Conservation (phyloP, 1,140 invertebrate genomes). For the Phortica variegata region DNA sequence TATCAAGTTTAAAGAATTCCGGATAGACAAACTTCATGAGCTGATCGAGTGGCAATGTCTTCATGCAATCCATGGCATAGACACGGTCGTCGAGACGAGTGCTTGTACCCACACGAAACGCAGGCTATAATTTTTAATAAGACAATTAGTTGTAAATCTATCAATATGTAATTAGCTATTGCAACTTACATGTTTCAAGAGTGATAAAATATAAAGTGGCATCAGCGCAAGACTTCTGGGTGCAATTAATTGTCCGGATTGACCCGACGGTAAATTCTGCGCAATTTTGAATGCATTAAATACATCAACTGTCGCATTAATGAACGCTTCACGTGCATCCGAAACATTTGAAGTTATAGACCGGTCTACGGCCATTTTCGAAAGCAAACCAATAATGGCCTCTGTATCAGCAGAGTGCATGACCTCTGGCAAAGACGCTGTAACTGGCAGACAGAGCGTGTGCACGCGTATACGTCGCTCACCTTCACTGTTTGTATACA, state of each 20-base stretch:
- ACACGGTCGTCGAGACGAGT: conserved; percentile 92
- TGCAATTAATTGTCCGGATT: conserved; percentile 67
- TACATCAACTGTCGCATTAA: conserved; percentile 92
- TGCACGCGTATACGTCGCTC: conserved; percentile 97
- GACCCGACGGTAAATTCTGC: conserved; percentile 65
- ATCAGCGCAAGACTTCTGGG: conserved; percentile 76
- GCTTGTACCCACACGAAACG: conserved; percentile 82
- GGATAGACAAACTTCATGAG: conserved; percentile 90
- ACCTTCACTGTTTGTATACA: conserved; percentile 98
- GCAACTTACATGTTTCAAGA: conserved; percentile 84
- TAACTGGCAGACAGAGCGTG: conserved; percentile 91
- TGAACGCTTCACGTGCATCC: conserved; percentile 94
- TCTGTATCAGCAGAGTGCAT: conserved; percentile 93
- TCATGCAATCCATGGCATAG: conserved; percentile 91
- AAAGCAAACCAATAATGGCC: conserved; percentile 86
- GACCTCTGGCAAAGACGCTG: conserved; percentile 79
- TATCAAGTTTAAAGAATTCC: conserved; percentile 88
- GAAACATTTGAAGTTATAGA: conserved; percentile 80
- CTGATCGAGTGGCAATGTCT: conserved; percentile 78
- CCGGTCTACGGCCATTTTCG: conserved; percentile 97
- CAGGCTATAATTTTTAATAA: conserved; percentile 62
- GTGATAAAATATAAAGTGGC: conserved; percentile 85
- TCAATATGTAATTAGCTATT: background rate
- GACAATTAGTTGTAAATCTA: background rate
- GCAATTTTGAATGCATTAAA: conserved; percentile 78